Evolutionary conservation across 2,797 vertebrate genomes (phyloP).

Genomic region (Lacerta agilis): DNA sequence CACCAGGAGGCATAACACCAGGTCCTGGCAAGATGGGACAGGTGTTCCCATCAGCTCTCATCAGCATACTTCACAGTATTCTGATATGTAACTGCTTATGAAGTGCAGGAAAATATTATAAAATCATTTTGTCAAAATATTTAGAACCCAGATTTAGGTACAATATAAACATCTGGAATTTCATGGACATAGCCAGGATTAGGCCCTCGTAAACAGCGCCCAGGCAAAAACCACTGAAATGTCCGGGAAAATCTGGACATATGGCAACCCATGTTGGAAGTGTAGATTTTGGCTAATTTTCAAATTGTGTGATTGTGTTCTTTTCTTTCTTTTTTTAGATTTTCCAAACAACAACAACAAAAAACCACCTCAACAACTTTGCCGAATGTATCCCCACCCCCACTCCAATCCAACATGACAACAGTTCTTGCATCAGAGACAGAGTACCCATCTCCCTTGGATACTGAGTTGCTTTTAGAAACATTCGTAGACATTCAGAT

Average conservation of each 20-base stretch:
- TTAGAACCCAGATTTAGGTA: neutral
- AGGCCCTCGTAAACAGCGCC: too few relatives aligned
- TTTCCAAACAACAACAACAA: too few relatives aligned
- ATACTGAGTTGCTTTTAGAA: neutral
- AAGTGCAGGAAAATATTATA: neutral
- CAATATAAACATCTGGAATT: too few relatives aligned
- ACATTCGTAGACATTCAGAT: neutral
- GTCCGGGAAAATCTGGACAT: too few relatives aligned
- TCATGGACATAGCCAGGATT: too few relatives aligned
- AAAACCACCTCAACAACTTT: too few relatives aligned
- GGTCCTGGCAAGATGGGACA: neutral
- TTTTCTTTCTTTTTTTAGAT: too few relatives aligned
- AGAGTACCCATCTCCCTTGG: neutral
- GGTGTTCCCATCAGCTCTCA: neutral
- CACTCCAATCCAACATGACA: neutral
- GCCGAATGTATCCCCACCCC: too few relatives aligned
- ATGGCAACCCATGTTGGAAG: too few relatives aligned
- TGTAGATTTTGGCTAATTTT: too few relatives aligned
- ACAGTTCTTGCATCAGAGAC: neutral
- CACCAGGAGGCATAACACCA: neutral
- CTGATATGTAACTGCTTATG: neutral
- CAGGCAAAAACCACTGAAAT: too few relatives aligned
- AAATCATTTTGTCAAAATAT: constrained; percentile 7
- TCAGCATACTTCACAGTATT: neutral
- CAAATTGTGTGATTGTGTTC: too few relatives aligned